Evolutionary conservation across 2,888 invertebrate species (phyloP).

Genomic region (Andrena haemorrhoa): DNA sequence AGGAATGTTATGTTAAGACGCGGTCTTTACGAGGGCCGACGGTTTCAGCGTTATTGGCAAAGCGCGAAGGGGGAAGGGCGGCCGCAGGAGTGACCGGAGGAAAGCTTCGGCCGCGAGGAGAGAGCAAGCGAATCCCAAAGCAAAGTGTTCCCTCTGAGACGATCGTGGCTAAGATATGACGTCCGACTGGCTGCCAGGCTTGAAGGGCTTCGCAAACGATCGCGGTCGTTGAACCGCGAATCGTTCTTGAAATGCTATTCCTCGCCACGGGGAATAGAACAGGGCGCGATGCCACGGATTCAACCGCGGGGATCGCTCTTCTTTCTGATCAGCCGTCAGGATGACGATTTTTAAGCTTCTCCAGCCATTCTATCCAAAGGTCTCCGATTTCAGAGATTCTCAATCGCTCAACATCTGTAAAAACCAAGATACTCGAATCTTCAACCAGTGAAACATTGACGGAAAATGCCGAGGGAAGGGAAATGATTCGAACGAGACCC

Average conservation of each 20-base stretch:
- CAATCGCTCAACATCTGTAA: background rate
- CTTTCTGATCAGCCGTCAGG: background rate
- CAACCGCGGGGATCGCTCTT: slow-evolving; percentile 27
- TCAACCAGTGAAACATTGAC: background rate
- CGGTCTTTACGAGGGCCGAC: slow-evolving; percentile 42
- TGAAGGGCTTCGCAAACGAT: slow-evolving; percentile 65
- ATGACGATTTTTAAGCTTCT: too few relatives aligned
- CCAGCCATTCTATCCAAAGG: background rate
- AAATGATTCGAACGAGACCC: too few relatives aligned
- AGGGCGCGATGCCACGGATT: slow-evolving; percentile 45
- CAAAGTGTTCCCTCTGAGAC: slow-evolving; percentile 53
- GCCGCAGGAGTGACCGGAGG: slow-evolving; percentile 2
- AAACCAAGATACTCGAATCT: background rate
- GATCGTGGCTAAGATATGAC: slow-evolving; percentile 60
- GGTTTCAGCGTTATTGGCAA: slow-evolving; percentile 36
- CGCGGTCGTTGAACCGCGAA: slow-evolving; percentile 65
- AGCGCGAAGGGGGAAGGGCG: background rate
- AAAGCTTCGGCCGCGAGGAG: slow-evolving; percentile 4
- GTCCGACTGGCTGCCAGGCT: slow-evolving; percentile 57
- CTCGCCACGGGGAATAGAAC: slow-evolving; percentile 28
- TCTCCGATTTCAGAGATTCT: background rate
- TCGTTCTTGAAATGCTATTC: slow-evolving; percentile 52
- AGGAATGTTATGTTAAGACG: slow-evolving; percentile 55
- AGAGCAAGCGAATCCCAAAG: slow-evolving; percentile 43
- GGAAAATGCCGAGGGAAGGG: background rate